Base-by-base conservation (phyloP, 1,140 invertebrate genomes). In the Pseudachorutes palmiensis region DNA sequence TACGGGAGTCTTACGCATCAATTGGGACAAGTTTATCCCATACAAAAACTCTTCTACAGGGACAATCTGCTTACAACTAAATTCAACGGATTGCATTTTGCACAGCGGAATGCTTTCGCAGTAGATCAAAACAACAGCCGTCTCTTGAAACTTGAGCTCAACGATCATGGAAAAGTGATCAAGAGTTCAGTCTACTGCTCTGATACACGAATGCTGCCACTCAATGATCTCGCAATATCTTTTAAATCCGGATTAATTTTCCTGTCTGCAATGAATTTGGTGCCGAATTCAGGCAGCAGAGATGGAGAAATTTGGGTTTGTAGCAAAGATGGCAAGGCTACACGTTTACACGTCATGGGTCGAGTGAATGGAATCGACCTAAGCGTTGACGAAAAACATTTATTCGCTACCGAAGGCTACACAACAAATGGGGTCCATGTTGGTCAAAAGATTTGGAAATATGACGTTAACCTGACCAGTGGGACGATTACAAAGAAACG, bases 241-340 rank as follows among this genome's bases (percentile, higher is more conserved):
- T 33, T n/a, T 1, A n/a, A n/a, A n/a, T 63, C 62, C 9, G 69
- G 69, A 22, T 61, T 61, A 16, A 33, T 70, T 24, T 67, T 67
- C 19, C 64, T 64, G 2, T 70, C 69, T 0, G 69, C 64, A 41
- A 70, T 70, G 69, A 67, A 24, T 63, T 70, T 62, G 65, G n/a
- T 70, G 9, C 19, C 49, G 1, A 51, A 55, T 19, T 58, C 49
- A 2, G 48, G 30, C 24, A 32, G 22, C 9, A 68, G 32, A 14
- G 59, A 68, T 45, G 67, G 62, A 31, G 62, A 63, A 9, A 67
- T 67, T 62, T 67, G 66, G 66, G 30, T 28, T 14, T 67, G 66
- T 60, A 9, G 30, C 2, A 58, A 9, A 31, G 45, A 62, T 60
- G 33, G 59, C 16, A 19, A 30, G n/a, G 45, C 36, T 1, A 49